Evolutionary conservation across 2,888 invertebrate genomes (phyloP).

Genomic region (Xestia rhomboidea): DNA sequence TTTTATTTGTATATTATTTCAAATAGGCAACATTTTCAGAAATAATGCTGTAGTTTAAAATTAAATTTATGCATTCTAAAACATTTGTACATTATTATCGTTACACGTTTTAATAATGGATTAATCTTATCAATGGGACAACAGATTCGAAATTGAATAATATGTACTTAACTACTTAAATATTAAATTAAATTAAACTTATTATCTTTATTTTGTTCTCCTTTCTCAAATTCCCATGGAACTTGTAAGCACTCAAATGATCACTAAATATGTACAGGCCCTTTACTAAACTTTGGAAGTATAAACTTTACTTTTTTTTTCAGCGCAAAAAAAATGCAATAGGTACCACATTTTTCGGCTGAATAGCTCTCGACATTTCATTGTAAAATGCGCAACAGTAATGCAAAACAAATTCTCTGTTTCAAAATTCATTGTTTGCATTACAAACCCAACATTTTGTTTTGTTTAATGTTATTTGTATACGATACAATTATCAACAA

Average conservation of each 20-base stretch:
- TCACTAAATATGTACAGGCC: constrained; percentile 34
- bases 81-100: not conserved
- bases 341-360: constrained; percentile 65
- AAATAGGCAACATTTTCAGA: not conserved
- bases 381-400: constrained; percentile 71
- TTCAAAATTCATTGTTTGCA: constrained; percentile 64
- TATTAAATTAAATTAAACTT: too few species aligned
- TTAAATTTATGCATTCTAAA: not conserved
- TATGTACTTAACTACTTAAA: too few species aligned
- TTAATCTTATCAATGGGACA: not conserved
- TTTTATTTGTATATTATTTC: not conserved
- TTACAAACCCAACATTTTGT: constrained; percentile 34
- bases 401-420: constrained; percentile 68
- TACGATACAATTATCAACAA: constrained; percentile 31
- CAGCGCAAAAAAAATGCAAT: constrained; percentile 59
- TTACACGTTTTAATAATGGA: too few species aligned
- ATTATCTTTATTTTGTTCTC: too few species aligned
- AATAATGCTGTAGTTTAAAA: not conserved
- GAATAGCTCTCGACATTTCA: constrained; percentile 73
- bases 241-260: not conserved
- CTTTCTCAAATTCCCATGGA: not conserved
- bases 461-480: constrained; percentile 22
- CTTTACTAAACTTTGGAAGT: not conserved
- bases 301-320: not conserved
- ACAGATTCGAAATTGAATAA: not conserved